Evolutionary conservation across 2,113 vertebrate species (phyloP).

Genomic region (Oreotrochilus melanogaster): DNA sequence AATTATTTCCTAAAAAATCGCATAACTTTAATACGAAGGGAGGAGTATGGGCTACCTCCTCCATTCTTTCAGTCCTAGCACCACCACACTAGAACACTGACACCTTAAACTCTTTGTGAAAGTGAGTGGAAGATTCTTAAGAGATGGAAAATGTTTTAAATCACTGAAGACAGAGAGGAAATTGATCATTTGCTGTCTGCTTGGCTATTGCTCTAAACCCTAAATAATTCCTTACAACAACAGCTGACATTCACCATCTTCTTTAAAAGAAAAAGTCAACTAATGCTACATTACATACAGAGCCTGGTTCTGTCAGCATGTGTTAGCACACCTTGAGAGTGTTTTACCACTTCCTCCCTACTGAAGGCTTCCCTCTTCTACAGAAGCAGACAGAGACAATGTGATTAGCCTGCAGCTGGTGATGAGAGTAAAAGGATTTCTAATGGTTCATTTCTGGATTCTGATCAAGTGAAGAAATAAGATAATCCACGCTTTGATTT

Average conservation of each 20-base stretch:
- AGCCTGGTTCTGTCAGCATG: background rate
- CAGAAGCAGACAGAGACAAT: background rate
- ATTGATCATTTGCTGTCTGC: background rate
- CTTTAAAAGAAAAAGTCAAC: background rate
- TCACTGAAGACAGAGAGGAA: background rate
- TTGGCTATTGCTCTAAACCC: background rate
- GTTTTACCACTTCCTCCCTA: background rate
- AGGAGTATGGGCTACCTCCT: background rate
- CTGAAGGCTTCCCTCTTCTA: background rate
- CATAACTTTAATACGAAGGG: background rate
- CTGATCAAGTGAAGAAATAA: background rate
- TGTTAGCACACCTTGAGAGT: background rate
- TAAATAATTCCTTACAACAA: background rate
- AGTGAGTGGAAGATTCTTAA: background rate
- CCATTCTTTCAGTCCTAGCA: background rate
- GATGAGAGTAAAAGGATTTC: background rate
- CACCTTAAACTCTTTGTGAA: background rate
- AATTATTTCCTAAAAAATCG: background rate
- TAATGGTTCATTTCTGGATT: slow-evolving; percentile 1
- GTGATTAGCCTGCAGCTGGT: background rate
- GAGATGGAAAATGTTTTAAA: background rate
- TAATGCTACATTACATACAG: background rate
- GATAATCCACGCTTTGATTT: background rate
- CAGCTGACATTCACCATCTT: background rate
- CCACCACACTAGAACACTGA: background rate